Base-by-base conservation (phyloP, 2,113 vertebrate species). In the Melanerpes aurifrons region DNA sequence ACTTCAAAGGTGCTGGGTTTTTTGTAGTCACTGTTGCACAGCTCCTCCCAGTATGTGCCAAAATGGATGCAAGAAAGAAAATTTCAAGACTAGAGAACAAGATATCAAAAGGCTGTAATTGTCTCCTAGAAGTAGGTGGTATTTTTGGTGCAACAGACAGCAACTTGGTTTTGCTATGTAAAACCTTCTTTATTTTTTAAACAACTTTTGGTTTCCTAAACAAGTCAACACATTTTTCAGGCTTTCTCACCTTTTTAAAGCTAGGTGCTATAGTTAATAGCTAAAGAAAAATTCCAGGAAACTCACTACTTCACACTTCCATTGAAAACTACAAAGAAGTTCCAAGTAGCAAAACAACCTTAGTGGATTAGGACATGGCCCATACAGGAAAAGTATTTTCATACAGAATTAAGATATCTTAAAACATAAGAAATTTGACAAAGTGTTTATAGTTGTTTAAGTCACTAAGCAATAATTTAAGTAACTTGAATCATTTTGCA, bases 261-360 rank as follows among this genome's bases (percentile, higher is more conserved):
- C 24, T 50, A 56, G 0, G 6, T 15, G 0, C 16, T 76, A 26
- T 62, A 59, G 2, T 82, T 32, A 66, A 8, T 29, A 61, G 43
- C 71, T 61, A 70, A 80, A 81, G 24, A 70, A 7, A 62, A 79
- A 48, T 22, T 67, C 61, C 17, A 75, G 29, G 31, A 79, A 84
- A 71, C 8, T 82, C 67, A 80, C 18, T 47, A 57, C 22, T 86
- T 64, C 21, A 59, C 26, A 19, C 37, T 50, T 77, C 15, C 28
- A 78, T 3, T 64, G 53, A 67, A 82, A 80, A 80, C 4, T 12
- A 75, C 9, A 6, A 68, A 37, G 22, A 15, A 32, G 28, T n/a
- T 84, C 3, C 18, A 81, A 71, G 13, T 9, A 89, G 32, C 19
- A 68, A 86, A 83, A 54, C 10, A 94, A 62, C 13, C 17, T 72